phyloP scores from a whole-genome alignment of 2,113 vertebrate species.

The Alethe diademata region DNA sequence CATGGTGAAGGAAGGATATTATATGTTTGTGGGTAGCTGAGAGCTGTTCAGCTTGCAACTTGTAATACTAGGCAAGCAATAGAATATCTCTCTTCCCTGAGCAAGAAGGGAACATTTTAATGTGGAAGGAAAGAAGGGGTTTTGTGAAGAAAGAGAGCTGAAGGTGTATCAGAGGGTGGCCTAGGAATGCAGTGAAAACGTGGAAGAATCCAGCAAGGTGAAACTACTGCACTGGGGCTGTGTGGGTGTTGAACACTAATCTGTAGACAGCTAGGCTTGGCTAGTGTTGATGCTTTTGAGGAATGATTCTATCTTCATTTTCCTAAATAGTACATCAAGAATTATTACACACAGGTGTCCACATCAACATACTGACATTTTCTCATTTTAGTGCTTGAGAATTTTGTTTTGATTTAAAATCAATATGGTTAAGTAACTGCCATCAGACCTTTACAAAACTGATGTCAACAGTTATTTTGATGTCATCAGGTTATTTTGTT shows the following conservation, averaged over 20 bases:
- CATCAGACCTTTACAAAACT: not conserved
- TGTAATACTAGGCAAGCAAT: not conserved
- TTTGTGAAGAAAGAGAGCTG: not conserved
- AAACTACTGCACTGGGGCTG: not conserved
- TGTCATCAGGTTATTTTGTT: not conserved
- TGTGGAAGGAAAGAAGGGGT: not conserved
- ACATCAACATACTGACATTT: not conserved
- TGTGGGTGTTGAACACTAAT: not conserved
- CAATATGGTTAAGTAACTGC: not conserved
- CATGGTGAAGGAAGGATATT: not conserved
- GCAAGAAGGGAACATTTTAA: not conserved
- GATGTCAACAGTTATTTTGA: not conserved
- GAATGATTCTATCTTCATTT: not conserved
- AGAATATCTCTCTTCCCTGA: not conserved
- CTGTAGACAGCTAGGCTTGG: not conserved
- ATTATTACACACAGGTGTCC: not conserved
- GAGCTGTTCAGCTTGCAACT: not conserved
- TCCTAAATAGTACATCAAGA: not conserved
- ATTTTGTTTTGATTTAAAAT: not conserved
- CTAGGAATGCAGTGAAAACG: not conserved
- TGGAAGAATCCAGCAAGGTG: not conserved
- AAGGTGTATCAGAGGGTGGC: not conserved
- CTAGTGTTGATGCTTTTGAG: not conserved
- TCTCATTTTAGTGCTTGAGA: not conserved
- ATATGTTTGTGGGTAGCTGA: not conserved